Evolutionary conservation across 2,113 vertebrate genomes (phyloP), one percentile per base, ranked within the genome.

Genomic region (Neomonachus schauinslandi): DNA sequence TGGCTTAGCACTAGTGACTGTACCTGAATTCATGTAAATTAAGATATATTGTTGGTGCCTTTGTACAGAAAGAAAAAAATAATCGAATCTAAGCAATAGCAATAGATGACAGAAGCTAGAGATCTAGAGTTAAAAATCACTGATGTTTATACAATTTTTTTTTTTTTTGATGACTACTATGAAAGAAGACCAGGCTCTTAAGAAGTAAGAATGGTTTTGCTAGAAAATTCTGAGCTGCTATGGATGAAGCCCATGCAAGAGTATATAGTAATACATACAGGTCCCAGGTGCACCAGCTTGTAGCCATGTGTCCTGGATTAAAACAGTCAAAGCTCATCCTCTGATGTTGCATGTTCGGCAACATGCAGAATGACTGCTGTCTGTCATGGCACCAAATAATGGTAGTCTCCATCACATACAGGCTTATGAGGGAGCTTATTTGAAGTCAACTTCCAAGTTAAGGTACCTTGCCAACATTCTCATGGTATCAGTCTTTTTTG

Each of bases 101-200:
- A 61, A 79, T 91, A 95, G 96, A 92, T 67, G 69, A 96, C 89
- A 91, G 90, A 96, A 59, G 80, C 53, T 57, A 83, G 89, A 77
- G 42, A 76, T 77, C 55, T 90, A 95, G 26, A 81, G 94, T 97
- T 95, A 97, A 91, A 98, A 96, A 97, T 97, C 89, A 97, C 88
- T 92, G 53, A 74, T 87, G 63, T 97, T 97, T 89, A 80, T 77
- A 55, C 89, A 95, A 83, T 55, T 95, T 77, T 98, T 97, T 92
- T 80, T 98, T 97, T 92, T 96, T 36, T 92, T 80, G 46, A 95
- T 86, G n/a, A 84, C 16, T 84, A 95, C 84, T 98, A 72, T 87
- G 92, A 81, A 97, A 61, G 67, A 97, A 97, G 53, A 76, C 72
- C 51, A 95, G 0, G 26, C 92, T 97, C 26, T 6, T 0, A 85